Evolutionary conservation across 2,113 vertebrate species (phyloP).

Genomic region (Syngnathoides biaculeatus): DNA sequence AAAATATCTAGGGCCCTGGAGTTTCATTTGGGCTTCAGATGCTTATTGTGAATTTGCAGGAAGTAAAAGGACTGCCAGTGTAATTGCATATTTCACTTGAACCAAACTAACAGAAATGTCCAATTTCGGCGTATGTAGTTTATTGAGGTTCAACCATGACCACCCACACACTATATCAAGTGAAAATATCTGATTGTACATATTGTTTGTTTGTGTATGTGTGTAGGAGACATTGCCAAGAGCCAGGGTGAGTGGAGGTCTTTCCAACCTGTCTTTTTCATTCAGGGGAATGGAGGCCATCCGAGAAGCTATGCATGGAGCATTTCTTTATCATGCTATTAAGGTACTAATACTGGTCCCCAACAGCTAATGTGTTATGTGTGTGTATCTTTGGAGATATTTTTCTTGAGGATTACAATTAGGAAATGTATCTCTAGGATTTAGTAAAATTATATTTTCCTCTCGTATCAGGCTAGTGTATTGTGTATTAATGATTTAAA

Average conservation of each 20-base stretch:
- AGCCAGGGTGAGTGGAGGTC: conserved; percentile 88
- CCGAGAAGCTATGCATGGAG: conserved; percentile 95
- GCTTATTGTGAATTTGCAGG: too few species aligned
- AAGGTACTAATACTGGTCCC: conserved; percentile 54
- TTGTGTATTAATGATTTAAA: too few species aligned
- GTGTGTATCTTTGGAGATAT: too few species aligned
- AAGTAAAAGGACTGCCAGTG: too few species aligned
- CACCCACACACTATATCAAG: neutral
- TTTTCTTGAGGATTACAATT: too few species aligned
- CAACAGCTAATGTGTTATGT: neutral
- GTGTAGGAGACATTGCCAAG: conserved; percentile 83
- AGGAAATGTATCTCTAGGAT: too few species aligned
- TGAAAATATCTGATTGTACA: neutral
- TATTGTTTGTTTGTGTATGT: neutral
- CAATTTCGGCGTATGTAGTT: neutral
- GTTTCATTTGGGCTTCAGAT: too few species aligned
- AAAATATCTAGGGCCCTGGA: too few species aligned
- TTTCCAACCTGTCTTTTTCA: conserved; percentile 97
- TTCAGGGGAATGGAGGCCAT: conserved; percentile 97
- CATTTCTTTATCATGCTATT: conserved; percentile 91
- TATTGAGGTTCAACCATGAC: too few species aligned
- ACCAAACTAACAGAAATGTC: neutral
- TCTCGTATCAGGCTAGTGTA: too few species aligned
- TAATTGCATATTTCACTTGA: too few species aligned
- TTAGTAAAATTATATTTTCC: too few species aligned